A percentile compares a stretch with the other conserved stretches of the same genome.
Conservation (phyloP, 2,797 vertebrate species). For the Pseudomugil tenellus region DNA sequence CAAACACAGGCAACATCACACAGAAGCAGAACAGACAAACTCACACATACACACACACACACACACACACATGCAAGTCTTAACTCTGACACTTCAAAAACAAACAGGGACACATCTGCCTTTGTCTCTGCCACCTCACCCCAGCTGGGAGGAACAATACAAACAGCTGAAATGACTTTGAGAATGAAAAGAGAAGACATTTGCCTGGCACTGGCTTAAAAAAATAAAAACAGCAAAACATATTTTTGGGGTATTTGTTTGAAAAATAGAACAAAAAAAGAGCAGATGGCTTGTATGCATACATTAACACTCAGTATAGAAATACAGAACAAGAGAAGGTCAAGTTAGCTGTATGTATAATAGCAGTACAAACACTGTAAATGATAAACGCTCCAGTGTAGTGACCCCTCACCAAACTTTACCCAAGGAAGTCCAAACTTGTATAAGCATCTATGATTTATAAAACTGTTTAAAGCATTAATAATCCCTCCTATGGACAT, state of each 20-base stretch:
- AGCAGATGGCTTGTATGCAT: background rate
- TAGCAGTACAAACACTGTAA: background rate
- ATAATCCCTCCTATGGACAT: constrained; percentile 32
- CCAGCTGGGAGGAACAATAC: constrained; percentile 65
- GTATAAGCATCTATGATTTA: constrained; percentile 33
- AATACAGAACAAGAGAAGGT: background rate
- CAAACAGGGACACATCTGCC: constrained; percentile 76
- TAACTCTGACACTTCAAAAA: constrained; percentile 73
- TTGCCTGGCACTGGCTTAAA: constrained; percentile 37
- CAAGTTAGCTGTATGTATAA: background rate
- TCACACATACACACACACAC: background rate
- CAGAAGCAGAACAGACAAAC: constrained; percentile 50
- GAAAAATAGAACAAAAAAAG: constrained; percentile 1
- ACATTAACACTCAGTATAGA: background rate
- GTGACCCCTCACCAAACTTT: constrained; percentile 1
- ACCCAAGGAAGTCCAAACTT: constrained; percentile 12
- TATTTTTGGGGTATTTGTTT: constrained; percentile 39
- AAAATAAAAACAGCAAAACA: constrained; percentile 55
- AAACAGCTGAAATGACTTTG: constrained; percentile 67
- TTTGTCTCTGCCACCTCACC: constrained; percentile 67
- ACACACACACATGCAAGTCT: constrained; percentile 53
- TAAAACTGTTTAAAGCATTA: constrained; percentile 21
- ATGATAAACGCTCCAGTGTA: background rate
- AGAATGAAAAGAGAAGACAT: constrained; percentile 56
- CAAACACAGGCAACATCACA: constrained; percentile 73